phyloP scores from a whole-genome alignment of 53 echinoderm and acorn worm genomes.

The Glandiceps talaboti region DNA sequence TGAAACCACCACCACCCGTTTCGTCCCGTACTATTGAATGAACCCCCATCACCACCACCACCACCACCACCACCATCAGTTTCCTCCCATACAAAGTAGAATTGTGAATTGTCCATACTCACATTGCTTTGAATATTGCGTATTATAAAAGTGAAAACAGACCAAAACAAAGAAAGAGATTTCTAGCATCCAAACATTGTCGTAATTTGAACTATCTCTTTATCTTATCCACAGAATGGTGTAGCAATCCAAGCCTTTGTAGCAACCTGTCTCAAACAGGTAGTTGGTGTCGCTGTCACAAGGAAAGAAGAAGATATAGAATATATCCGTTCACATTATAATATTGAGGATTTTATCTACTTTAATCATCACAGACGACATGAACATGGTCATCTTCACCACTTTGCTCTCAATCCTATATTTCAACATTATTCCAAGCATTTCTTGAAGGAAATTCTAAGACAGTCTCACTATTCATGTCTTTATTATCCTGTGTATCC shows the following conservation, averaged over 20 bases:
- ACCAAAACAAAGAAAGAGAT: too few relatives aligned
- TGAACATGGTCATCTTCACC: conserved; percentile 92
- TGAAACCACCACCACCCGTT: too few relatives aligned
- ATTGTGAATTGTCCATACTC: too few relatives aligned
- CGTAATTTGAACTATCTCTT: too few relatives aligned
- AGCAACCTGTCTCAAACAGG: conserved; percentile 72
- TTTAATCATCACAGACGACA: conserved; percentile 96
- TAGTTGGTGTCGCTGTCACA: conserved; percentile 84
- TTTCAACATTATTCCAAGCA: conserved; percentile 86
- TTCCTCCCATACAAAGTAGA: too few relatives aligned
- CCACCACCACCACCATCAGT: too few relatives aligned
- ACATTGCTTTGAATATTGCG: too few relatives aligned
- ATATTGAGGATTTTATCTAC: conserved; percentile 98
- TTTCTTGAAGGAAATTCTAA: conserved; percentile 77
- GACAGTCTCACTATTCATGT: conserved; percentile 81
- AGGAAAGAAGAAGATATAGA: conserved; percentile 91
- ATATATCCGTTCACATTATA: conserved; percentile 95
- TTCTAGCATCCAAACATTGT: too few relatives aligned
- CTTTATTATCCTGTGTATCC: conserved; percentile 94
- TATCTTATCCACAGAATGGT: conserved; percentile 57
- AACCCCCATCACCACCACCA: too few relatives aligned
- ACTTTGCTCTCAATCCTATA: conserved; percentile 84
- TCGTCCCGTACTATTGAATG: too few relatives aligned
- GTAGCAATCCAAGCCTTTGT: conserved; percentile 86
- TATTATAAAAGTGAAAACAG: too few relatives aligned